These are phyloP conservation scores for Philereme vetulata DNA, from an alignment of 2,888 invertebrate genomes.

Conservation along the genomic window DNA sequence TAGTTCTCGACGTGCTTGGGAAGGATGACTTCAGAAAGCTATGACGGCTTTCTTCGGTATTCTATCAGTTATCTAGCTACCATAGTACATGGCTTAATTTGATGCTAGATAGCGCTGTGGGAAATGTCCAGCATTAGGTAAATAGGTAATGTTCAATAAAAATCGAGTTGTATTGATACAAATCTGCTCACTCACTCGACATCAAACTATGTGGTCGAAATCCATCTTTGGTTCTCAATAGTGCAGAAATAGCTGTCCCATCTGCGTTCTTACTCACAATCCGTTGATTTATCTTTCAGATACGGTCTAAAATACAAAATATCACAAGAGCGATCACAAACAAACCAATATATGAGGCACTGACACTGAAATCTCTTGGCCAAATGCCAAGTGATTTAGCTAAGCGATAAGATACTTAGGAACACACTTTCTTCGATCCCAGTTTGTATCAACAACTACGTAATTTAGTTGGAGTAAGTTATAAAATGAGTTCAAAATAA, in stretches of 20 bases:
- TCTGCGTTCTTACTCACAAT: constrained; percentile 3
- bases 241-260: constrained; percentile 1
- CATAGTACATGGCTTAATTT: too few relatives aligned
- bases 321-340: constrained; percentile 36
- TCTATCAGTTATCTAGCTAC: too few relatives aligned
- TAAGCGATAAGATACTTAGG: constrained; percentile 34
- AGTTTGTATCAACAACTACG: constrained; percentile 25
- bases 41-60: too few relatives aligned
- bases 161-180: too few relatives aligned
- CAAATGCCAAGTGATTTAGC: constrained; percentile 35
- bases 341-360: constrained; percentile 40
- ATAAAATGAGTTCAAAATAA: constrained; percentile 15
- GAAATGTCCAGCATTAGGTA: too few relatives aligned
- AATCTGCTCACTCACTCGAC: too few relatives aligned
- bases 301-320: constrained; percentile 26
- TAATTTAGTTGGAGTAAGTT: constrained; percentile 23
- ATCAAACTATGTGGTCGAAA: background rate
- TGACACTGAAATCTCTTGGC: constrained; percentile 43
- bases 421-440: constrained; percentile 24
- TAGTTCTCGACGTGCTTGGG: too few relatives aligned
- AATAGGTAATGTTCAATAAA: too few relatives aligned
- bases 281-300: constrained; percentile 25
- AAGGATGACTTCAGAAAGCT: too few relatives aligned
- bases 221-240: constrained; percentile 1
- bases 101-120: too few relatives aligned